Evolutionary conservation across 2,113 vertebrate species (phyloP), one percentile per base, ranked within the genome.

Genomic region (Ammospiza caudacuta): DNA sequence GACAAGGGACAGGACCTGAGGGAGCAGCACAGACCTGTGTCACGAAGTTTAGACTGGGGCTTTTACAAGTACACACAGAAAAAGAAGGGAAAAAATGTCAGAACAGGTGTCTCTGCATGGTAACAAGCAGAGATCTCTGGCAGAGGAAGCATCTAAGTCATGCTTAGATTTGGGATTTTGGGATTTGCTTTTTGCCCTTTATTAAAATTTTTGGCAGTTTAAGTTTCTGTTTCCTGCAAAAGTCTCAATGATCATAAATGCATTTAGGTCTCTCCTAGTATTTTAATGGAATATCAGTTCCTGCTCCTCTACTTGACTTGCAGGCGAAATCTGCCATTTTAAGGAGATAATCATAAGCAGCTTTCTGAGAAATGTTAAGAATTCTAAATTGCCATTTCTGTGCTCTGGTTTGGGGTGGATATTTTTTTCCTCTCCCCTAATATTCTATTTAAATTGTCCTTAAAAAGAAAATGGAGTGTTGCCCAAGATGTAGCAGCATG

Each of bases 311-410:
- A 87, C 69, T 94, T 90, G 73, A 93, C 89, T 95, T 69, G 89
- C 72, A 95, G 87, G 77, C 25, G 0, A 95, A 95, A 85, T 77
- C 90, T 94, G 94, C 70, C 62, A 75, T 80, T 94, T 95, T 91
- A 89, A 95, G 86, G 51, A 95, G 76, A 92, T 95, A 91, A 96
- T 92, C 87, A 25, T 94, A 96, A 96, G 83, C 63, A 87, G 92
- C 94, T 96, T 96, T 94, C 61, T 2, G 31, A 90, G 59, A 85
- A 96, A 92, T 49, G 59, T 59, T 62, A 95, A 47, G 80, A 94
- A 95, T 75, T 80, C 83, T 85, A 57, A 88, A 64, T 4, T 96
- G 83, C 55, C 69, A 83, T 72, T 94, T 94, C 91, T 83, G 49
- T 67, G 62, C 51, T 85, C 82, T 79, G 33, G 21, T 66, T 96